phyloP scores from a whole-genome alignment of 2,888 invertebrate genomes.

The Gryllus longicercus region DNA sequence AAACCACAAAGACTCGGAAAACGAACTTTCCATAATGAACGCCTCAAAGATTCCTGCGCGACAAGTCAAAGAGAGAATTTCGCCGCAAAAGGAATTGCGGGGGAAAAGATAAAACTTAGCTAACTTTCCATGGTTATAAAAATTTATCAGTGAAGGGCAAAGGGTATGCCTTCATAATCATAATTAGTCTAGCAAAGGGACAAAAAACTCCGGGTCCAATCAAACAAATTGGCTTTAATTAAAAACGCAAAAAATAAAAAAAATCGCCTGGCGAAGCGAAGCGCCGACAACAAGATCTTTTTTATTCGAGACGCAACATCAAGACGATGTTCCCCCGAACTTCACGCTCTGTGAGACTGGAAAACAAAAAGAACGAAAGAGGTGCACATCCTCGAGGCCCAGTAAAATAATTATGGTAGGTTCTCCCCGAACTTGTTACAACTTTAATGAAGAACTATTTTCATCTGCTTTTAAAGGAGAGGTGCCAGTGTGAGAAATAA shows the following conservation, averaged over 20 bases:
- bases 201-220: not conserved
- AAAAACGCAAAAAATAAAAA: not conserved
- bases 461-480: too few relatives aligned
- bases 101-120: not conserved
- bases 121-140: not conserved
- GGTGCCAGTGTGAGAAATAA: too few relatives aligned
- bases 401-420: too few relatives aligned
- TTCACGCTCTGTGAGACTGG: not conserved
- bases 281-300: not conserved
- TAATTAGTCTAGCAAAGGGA: conserved; percentile 11
- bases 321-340: not conserved
- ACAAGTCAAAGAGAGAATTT: too few relatives aligned
- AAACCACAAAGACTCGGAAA: too few relatives aligned
- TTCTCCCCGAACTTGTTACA: too few relatives aligned
- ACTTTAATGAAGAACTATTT: too few relatives aligned
- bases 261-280: not conserved
- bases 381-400: too few relatives aligned
- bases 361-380: not conserved
- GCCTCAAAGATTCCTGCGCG: too few relatives aligned
- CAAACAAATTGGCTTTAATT: conserved; percentile 17
- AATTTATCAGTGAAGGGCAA: not conserved
- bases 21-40: too few relatives aligned
- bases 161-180: not conserved
- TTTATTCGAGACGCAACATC: not conserved
- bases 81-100: not conserved